Percentiles rank a stretch among this genome's conserved stretches.
Conservation (phyloP, 2,797 vertebrate species). For the Manis javanica region DNA sequence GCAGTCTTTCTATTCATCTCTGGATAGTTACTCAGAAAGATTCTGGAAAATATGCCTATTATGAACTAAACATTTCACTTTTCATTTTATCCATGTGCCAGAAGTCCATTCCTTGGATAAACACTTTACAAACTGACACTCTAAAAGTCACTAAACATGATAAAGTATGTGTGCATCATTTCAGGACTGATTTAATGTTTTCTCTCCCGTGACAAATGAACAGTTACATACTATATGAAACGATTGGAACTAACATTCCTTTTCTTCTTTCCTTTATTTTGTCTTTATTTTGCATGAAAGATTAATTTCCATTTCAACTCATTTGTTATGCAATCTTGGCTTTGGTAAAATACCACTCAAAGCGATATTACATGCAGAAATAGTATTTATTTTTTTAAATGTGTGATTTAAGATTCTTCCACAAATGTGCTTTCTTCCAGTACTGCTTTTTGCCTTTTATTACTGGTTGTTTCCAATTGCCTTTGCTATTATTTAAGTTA, state of each 20-base stretch:
- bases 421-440: constrained; percentile 49
- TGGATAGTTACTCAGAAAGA: constrained; percentile 85
- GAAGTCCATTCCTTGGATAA: constrained; percentile 85
- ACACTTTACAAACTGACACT: constrained; percentile 89
- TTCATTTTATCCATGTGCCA: constrained; percentile 77
- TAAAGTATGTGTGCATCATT: constrained; percentile 86
- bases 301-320: constrained; percentile 87
- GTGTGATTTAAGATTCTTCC: constrained; percentile 57
- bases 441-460: constrained; percentile 43
- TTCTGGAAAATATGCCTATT: constrained; percentile 86
- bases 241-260: constrained; percentile 77
- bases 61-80: constrained; percentile 89
- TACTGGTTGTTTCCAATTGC: background rate
- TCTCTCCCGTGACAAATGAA: constrained; percentile 60
- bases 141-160: constrained; percentile 85
- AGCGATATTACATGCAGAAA: constrained; percentile 71
- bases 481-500: constrained; percentile 34
- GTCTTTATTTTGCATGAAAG: constrained; percentile 83
- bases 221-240: constrained; percentile 79
- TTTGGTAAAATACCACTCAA: constrained; percentile 78
- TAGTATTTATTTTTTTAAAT: constrained; percentile 78
- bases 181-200: constrained; percentile 86
- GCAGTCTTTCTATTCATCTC: constrained; percentile 85
- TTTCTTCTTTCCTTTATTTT: constrained; percentile 77
- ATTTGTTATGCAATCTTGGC: constrained; percentile 82